phyloP scores from a whole-genome alignment of 2,797 vertebrate genomes.

The Manis crassicaudata region DNA sequence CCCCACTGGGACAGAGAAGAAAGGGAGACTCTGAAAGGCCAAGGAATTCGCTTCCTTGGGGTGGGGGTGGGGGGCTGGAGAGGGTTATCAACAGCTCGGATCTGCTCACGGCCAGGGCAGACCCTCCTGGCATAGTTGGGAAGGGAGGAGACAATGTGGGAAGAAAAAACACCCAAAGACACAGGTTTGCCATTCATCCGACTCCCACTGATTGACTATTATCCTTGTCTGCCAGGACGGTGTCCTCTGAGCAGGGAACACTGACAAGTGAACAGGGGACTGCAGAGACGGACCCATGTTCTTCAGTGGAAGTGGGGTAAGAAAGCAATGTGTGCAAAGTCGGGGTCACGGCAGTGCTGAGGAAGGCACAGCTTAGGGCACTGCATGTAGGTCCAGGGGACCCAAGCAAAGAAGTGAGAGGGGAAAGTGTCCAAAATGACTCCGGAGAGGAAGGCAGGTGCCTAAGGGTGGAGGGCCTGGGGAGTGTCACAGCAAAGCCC shows the following conservation, averaged over 20 bases:
- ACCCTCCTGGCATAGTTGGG: not conserved
- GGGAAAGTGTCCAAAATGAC: not conserved
- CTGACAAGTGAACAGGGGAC: not conserved
- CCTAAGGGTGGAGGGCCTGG: not conserved
- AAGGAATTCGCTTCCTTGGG: not conserved
- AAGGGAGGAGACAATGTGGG: not conserved
- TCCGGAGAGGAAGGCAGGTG: not conserved
- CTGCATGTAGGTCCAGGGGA: not conserved
- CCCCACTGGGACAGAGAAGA: not conserved
- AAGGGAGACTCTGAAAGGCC: not conserved
- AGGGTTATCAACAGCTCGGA: not conserved
- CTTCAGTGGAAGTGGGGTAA: not conserved
- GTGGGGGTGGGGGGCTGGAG: no score
- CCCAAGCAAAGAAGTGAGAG: not conserved
- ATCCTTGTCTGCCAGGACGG: not conserved
- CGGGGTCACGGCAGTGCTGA: rapidly evolving
- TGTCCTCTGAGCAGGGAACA: not conserved
- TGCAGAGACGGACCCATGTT: not conserved
- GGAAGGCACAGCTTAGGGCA: not conserved
- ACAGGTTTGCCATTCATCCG: not conserved
- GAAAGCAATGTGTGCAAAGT: not conserved
- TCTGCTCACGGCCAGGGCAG: not conserved
- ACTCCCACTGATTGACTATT: not conserved
- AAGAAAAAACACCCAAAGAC: not conserved
- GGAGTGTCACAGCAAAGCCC: not conserved